Base-by-base conservation (phyloP, 2,113 vertebrate species). In the Alligator sinensis region DNA sequence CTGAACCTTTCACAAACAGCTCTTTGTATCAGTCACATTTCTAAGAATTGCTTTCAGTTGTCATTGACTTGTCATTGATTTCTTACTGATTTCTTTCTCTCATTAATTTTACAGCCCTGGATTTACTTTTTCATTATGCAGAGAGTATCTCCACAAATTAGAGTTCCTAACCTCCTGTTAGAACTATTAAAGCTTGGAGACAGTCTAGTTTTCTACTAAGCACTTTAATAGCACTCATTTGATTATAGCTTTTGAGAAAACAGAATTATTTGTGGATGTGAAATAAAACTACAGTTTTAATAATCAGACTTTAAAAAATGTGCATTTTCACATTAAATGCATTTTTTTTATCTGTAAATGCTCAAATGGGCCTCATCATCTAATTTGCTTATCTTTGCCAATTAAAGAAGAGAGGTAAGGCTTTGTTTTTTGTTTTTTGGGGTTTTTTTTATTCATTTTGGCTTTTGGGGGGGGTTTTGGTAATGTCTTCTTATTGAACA, bases 51-150 rank as follows among this genome's bases (percentile, higher is more conserved):
- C 78, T 79, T 94, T 93, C 89, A 68, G 57, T 77, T 96, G 90
- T 95, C 95, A 95, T 59, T 93, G 90, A 90, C 66, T 95, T 88
- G 83, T 93, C 90, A 93, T 90, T 95, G 94, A 97, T 96, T 96
- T 94, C 70, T 85, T 88, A 92, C 77, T 88, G 91, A 38, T 92
- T 96, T 93, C 28, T 94, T 91, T 79, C 47, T 88, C 87, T 92
- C 90, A 91, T 95, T 96, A 96, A 87, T 93, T 95, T 86, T 63
- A 91, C 92, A 81, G 72, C 75, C 75, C 97, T 79, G 61, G 55
- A 92, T 93, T 96, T 87, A 89, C 63, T 95, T 88, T n/a, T 63
- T 90, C 80, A 62, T 87, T 64, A 55, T 83, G 66, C 75, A 77
- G 63, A 80, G 21, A 87, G 24, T 57, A 68, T 55, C 55, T 91